Evolutionary conservation across 2,113 vertebrate genomes (phyloP), one percentile per base, ranked within the genome.

Genomic region (Cranoglanis bouderius): DNA sequence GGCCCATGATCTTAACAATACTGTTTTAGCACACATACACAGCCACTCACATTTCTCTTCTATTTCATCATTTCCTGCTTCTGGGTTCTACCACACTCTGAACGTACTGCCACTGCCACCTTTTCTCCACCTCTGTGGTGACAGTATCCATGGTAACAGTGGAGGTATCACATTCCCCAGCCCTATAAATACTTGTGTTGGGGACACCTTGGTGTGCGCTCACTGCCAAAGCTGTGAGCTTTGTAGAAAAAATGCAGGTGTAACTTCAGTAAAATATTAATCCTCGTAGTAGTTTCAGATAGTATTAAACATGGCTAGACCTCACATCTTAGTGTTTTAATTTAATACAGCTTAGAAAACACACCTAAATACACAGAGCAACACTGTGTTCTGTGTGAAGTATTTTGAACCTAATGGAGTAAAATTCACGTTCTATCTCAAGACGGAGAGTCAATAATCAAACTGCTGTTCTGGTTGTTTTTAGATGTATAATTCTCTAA

Each of bases 111-210:
- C 81, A 85, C 63, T 70, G 88, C 89, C 87, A 87, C 86, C 61
- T 90, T 90, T 88, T 86, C 90, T 78, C 85, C 85, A 91, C 93
- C 93, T 94, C 93, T 87, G 89, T 95, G 93, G 95, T 90, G 94
- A 95, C 94, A 91, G 95, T 96, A 95, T 93, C 95, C 95, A 95
- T 96, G 95, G 95, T 95, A 95, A 96, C 95, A 91, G 92, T 90
- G 87, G 94, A 95, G 94, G 94, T 95, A 95, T 95, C 94, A 91
- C 94, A 95, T 95, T 94, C 91, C 94, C 92, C 78, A 88, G 91
- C 92, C 94, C 95, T 96, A 95, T 95, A 95, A 96, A 96, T 96
- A 96, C 93, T 87, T 29, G 89, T 91, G 92, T 90, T 92, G 93
- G 94, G 94, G 95, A 95, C 95, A 95, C 95, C 92, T 95, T 95